Evolutionary conservation across 2,797 vertebrate genomes (phyloP), one percentile per base, ranked within the genome.

Genomic region (Oophaga sylvatica): DNA sequence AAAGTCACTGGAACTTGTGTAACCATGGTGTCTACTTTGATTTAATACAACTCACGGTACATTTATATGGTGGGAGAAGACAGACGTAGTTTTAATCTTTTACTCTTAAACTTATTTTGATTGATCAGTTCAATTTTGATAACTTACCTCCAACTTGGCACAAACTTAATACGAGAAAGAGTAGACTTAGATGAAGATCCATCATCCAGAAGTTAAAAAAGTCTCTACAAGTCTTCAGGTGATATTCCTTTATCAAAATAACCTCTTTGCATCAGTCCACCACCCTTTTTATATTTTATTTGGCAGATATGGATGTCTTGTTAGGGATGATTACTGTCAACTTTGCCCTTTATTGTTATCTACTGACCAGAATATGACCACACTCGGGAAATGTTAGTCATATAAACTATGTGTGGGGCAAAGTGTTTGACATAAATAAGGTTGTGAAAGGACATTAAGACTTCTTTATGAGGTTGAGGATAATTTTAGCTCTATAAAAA

Each of bases 141-240:
- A 12, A 31, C 77, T 79, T 56, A 81, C 79, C 79, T 35, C 12
- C n/a, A 5, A 35, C 35, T 22, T 81, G 79, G 60, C 79, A 65
- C 26, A 35, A 20, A 48, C 45, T 15, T 45, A 48, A 65, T 0
- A 45, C 35, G 2, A 65, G 1, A 12, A 45, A 11, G 41, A 65
- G 19, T 65, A 60, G 22, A 60, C 20, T 45, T 12, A 26, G 35
- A 12, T 63, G 35, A 6, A 65, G 9, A 13, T 60, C 31, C 35
- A 65, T 45, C 22, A 62, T 48, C 60, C 35, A 45, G 13, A n/a
- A 81, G 35, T n/a, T 17, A 71, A n/a, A 67, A 17, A 59, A 59
- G 13, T 10, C 11, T n/a, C 11, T 2, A 26, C n/a, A 13, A 13
- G 65, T 67, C 65, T 26, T 11, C 65, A 67, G 65, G 65, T 29